Percentiles rank a stretch among this genome's conserved stretches.
phyloP scores from a whole-genome alignment of 2,113 vertebrate species.

The Mustelus asterias region DNA sequence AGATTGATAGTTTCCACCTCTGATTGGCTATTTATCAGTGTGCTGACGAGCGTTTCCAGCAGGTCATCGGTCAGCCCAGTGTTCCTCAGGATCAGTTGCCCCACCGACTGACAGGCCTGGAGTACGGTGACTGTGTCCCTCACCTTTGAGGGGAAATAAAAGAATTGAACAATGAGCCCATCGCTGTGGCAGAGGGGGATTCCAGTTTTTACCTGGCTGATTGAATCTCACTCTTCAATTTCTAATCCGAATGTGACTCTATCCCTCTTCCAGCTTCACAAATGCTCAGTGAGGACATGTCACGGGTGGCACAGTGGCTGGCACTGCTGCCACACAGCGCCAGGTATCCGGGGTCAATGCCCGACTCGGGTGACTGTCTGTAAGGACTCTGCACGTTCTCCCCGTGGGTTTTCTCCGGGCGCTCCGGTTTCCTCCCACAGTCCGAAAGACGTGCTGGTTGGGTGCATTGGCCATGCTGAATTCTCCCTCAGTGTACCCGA shows the following conservation, averaged over 20 bases:
- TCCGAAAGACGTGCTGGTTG: too few relatives aligned
- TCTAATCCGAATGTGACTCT: not conserved
- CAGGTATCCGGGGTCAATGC: too few relatives aligned
- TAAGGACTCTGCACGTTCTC: too few relatives aligned
- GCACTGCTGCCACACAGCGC: too few relatives aligned
- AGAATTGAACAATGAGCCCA: not conserved
- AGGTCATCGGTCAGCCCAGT: conserved; percentile 63
- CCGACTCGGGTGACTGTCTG: too few relatives aligned
- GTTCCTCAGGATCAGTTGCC: conserved; percentile 67
- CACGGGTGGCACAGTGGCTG: too few relatives aligned
- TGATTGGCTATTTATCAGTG: conserved; percentile 57
- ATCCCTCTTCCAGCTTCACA: not conserved
- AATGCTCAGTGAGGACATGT: not conserved
- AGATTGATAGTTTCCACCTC: conserved; percentile 64
- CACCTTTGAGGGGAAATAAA: conserved; percentile 46
- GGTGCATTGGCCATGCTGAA: too few relatives aligned
- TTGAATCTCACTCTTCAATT: not conserved
- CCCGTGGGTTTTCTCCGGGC: too few relatives aligned
- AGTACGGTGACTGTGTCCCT: conserved; percentile 57
- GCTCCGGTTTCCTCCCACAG: too few relatives aligned
- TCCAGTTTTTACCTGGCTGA: not conserved
- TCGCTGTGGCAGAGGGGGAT: not conserved
- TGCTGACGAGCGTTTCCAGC: conserved; percentile 50
- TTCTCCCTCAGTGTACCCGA: too few relatives aligned
- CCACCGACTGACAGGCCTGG: conserved; percentile 57